Conservation (phyloP, 1,140 invertebrate genomes). For the Sycophila sp. region DNA sequence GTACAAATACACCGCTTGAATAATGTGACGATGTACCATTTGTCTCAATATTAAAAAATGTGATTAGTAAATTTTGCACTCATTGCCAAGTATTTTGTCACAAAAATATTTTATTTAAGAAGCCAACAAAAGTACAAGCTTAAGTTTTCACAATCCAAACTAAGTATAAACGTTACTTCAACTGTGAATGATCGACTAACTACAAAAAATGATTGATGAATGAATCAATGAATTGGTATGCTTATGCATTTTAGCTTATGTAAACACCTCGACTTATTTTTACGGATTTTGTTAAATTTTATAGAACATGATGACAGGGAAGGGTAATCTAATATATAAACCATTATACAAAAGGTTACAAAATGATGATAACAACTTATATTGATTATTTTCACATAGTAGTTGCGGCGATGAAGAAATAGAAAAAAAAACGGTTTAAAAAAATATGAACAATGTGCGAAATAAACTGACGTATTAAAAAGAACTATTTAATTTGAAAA, state of each 20-base stretch:
- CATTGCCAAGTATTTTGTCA: no score
- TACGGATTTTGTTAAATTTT: background rate
- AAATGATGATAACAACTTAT: background rate
- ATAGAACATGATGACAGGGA: background rate
- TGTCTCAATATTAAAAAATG: no score
- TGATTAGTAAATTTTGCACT: no score
- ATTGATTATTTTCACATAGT: background rate
- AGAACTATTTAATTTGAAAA: background rate
- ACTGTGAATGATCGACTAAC: background rate
- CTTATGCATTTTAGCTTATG: background rate
- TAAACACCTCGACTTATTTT: background rate
- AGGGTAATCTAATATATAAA: no score
- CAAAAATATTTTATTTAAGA: background rate
- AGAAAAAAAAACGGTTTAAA: no score
- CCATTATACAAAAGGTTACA: background rate
- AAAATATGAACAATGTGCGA: background rate
- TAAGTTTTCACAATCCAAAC: background rate
- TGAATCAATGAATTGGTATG: conserved; percentile 32
- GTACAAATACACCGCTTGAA: no score
- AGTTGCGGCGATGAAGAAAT: background rate
- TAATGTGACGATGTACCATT: no score
- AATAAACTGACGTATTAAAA: background rate
- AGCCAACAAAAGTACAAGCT: conserved; percentile 9
- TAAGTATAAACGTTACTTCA: background rate
- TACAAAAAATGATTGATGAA: conserved; percentile 17